A percentile compares a stretch with the other conserved stretches of the same genome.
Evolutionary conservation across 2,888 invertebrate species (phyloP).

Genomic region (Drosophila ezoana): DNA sequence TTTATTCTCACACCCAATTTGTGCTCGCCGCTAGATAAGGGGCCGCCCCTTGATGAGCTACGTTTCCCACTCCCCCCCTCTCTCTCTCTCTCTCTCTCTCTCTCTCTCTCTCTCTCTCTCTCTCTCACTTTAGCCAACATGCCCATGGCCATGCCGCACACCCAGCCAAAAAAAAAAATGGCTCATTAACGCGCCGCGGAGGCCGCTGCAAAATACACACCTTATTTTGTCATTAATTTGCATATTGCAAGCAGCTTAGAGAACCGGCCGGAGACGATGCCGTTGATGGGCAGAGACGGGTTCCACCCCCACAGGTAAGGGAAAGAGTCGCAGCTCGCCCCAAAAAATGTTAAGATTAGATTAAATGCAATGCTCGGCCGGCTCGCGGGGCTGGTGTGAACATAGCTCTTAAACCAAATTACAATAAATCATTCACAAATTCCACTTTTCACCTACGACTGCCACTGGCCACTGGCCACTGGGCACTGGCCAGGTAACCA

Average conservation of each 20-base stretch:
- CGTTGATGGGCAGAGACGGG: conserved; percentile 8
- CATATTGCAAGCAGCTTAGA: conserved; percentile 51
- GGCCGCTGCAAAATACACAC: conserved; percentile 76
- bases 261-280: conserved; percentile 19
- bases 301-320: conserved; percentile 53
- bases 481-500: conserved; percentile 35
- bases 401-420: conserved; percentile 81
- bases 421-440: conserved; percentile 81
- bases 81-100: no score
- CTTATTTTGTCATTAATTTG: conserved; percentile 80
- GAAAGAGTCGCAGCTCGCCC: conserved; percentile 20
- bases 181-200: conserved; percentile 69
- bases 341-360: conserved; percentile 61
- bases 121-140: no score
- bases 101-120: no score
- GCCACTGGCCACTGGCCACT: conserved; percentile 15
- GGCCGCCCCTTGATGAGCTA: conserved; percentile 42
- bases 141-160: conserved; percentile 1
- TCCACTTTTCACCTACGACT: conserved; percentile 77
- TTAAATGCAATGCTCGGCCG: conserved; percentile 60
- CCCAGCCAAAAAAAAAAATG: conserved; percentile 27
- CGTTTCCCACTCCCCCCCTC: not conserved
- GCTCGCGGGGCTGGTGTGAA: conserved; percentile 73
- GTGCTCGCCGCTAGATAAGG: conserved; percentile 61
- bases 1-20: conserved; percentile 82